phyloP scores from a whole-genome alignment of 2,888 invertebrate genomes.

The Eupithecia tripunctaria region DNA sequence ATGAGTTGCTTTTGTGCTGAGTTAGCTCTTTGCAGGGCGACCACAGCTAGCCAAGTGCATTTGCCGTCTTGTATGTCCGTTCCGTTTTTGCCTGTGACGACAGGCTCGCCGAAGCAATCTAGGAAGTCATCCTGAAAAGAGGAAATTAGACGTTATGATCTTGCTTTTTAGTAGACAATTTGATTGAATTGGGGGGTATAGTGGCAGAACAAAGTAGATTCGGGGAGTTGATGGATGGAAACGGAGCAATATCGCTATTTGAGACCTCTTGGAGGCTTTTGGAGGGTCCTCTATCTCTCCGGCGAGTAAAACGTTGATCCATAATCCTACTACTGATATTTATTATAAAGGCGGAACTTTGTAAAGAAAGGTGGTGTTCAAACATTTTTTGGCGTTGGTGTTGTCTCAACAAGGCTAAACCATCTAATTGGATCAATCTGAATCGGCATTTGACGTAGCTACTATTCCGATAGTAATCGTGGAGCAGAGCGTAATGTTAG shows the following conservation, averaged over 20 bases:
- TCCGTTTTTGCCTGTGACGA: slow-evolving; percentile 94
- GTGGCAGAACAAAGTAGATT: neutral
- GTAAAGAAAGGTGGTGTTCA: too few relatives aligned
- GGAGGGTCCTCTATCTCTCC: too few relatives aligned
- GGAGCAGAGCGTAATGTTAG: neutral
- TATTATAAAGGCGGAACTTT: too few relatives aligned
- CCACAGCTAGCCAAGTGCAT: slow-evolving; percentile 97
- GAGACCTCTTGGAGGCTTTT: neutral
- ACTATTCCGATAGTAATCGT: neutral
- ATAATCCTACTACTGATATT: too few relatives aligned
- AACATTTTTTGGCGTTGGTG: too few relatives aligned
- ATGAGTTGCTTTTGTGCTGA: slow-evolving; percentile 88
- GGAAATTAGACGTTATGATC: slow-evolving; percentile 9
- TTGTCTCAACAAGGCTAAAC: too few relatives aligned
- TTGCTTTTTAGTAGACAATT: neutral
- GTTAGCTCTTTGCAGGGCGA: slow-evolving; percentile 92
- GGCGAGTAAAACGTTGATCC: too few relatives aligned
- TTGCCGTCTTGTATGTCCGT: slow-evolving; percentile 98
- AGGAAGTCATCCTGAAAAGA: slow-evolving; percentile 91
- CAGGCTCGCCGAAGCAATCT: slow-evolving; percentile 95
- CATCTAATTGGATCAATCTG: too few relatives aligned
- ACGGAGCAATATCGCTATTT: neutral
- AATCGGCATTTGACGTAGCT: too few relatives aligned
- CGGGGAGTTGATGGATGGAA: neutral
- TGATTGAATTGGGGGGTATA: neutral